phyloP scores from a whole-genome alignment of 2,113 vertebrate species.

The Scomber scombrus region DNA sequence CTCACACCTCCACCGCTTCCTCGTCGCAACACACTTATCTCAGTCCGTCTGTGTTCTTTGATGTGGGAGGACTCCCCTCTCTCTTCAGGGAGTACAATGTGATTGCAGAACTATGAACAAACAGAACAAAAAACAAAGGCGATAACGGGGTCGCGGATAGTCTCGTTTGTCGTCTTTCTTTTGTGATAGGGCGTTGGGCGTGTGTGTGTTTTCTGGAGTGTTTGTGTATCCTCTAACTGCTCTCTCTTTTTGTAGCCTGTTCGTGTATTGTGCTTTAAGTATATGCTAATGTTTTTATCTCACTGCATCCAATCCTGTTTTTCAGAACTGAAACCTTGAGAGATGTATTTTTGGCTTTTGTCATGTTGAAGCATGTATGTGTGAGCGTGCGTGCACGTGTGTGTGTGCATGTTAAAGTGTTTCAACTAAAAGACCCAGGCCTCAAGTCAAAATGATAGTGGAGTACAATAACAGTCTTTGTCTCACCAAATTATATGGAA shows the following conservation, averaged over 20 bases:
- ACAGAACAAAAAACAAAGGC: conserved; percentile 45
- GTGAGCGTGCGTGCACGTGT: conserved; percentile 3
- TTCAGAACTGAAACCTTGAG: conserved; percentile 56
- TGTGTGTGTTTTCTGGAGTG: conserved; percentile 19
- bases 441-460: conserved; percentile 66
- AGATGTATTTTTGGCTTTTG: conserved; percentile 56
- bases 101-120: conserved; percentile 51
- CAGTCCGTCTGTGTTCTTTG: conserved; percentile 32
- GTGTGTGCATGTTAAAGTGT: conserved; percentile 26
- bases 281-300: conserved; percentile 77
- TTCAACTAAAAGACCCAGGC: conserved; percentile 47
- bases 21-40: conserved; percentile 13
- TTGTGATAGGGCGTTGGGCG: conserved; percentile 40
- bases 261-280: conserved; percentile 66
- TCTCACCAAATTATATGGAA: conserved; percentile 71
- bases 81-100: conserved; percentile 27
- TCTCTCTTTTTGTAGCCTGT: conserved; percentile 49
- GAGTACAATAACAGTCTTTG: conserved; percentile 70
- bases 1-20: neutral
- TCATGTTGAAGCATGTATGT: neutral
- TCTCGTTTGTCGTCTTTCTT: conserved; percentile 41
- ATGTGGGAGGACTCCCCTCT: conserved; percentile 43
- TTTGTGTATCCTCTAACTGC: conserved; percentile 33
- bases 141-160: conserved; percentile 57
- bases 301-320: conserved; percentile 68